Evolutionary conservation across 2,797 vertebrate species (phyloP), one percentile per base, ranked within the genome.

Genomic region (Vipera ursinii): DNA sequence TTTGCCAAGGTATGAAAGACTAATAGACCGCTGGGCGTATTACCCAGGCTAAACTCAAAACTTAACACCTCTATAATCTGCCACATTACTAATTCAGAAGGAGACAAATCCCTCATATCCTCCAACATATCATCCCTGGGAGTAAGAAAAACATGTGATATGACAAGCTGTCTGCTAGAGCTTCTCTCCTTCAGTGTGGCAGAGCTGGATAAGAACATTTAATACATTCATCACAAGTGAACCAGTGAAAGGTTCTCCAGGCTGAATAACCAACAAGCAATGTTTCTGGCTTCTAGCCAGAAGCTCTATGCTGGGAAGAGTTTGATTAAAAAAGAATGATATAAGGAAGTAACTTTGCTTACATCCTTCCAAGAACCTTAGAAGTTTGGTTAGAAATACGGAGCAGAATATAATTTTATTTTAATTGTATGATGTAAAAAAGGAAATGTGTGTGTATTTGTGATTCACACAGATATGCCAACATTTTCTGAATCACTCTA

Each of bases 311-410:
- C 48, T 51, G 22, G 44, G 13, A 78, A 53, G 15, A 87, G 44
- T 28, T 82, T 60, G 89, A 82, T 20, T 32, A 5, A n/a, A 87
- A 78, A 90, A 73, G 38, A 24, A 90, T 82, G 86, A 61, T 59
- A 90, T 59, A n/a, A 9, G 56, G n/a, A 61, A 82, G 24, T 5
- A 86, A 28, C 2, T 28, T 32, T 61, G 28, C 55, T 90, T 48
- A 32, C 38, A 38, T 26, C 3, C 13, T 78, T 59, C 86, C 89
- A 56, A 69, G 14, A 78, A 55, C 24, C 24, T 91, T 95, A 92
- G 92, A 92, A 95, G 95, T 92, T 93, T 92, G 93, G 95, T 91
- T 94, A 90, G 92, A 63, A 95, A 95, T 48, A 90, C 87, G 93
- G 88, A 96, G 92, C 86, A 96, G 94, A 73, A 92, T 90, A 24